phyloP scores from a whole-genome alignment of 2,888 invertebrate species.

The Crematogaster levior region DNA sequence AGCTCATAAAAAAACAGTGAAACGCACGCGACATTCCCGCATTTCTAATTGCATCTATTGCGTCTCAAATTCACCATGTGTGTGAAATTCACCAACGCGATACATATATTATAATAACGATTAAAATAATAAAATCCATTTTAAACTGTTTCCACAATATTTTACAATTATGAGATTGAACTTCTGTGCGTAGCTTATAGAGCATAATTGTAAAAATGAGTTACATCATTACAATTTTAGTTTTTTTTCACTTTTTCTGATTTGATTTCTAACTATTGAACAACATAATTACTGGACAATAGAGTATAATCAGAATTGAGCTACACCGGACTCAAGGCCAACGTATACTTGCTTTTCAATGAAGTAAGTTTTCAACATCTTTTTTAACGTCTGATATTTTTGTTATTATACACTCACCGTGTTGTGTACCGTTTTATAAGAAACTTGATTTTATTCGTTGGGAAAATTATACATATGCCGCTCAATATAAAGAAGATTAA shows the following conservation, averaged over 20 bases:
- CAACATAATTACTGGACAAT: no score
- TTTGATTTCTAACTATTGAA: no score
- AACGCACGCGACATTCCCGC: neutral
- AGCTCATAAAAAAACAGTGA: slow-evolving; percentile 23
- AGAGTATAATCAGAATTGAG: no score
- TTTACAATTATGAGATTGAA: neutral
- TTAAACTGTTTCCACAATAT: neutral
- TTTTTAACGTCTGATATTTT: no score
- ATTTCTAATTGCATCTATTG: slow-evolving; percentile 33
- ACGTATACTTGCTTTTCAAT: no score
- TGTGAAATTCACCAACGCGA: neutral
- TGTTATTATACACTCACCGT: no score
- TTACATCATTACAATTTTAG: no score
- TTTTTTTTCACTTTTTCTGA: no score
- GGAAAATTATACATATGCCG: neutral
- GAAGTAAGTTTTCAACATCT: no score
- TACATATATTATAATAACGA: neutral
- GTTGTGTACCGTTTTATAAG: no score
- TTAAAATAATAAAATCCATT: slow-evolving; percentile 10
- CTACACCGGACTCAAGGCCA: no score
- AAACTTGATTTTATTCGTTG: neutral
- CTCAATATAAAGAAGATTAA: neutral
- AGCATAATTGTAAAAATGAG: neutral
- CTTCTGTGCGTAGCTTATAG: neutral
- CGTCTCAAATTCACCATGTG: neutral